Conservation (phyloP, 2,888 invertebrate genomes). For the Hyposoter didymator region DNA sequence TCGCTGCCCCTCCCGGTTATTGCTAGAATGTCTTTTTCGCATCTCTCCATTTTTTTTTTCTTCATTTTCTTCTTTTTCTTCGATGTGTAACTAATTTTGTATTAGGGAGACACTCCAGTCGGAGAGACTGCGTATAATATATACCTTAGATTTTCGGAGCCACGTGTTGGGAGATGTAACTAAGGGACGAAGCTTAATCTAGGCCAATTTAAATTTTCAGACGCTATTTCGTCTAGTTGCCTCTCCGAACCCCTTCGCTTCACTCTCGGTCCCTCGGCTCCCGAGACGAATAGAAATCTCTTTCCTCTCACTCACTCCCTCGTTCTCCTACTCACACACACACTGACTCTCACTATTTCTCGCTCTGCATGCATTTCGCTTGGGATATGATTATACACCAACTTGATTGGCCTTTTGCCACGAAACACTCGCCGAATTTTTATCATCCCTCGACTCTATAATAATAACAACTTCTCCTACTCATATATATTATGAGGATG, state of each 20-base stretch:
- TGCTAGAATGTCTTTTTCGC: not conserved
- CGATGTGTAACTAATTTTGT: constrained; percentile 55
- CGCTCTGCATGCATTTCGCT: constrained; percentile 42
- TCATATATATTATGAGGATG: constrained; percentile 38
- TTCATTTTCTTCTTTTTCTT: constrained; percentile 1
- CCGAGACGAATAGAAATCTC: not conserved
- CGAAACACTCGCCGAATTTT: constrained; percentile 74
- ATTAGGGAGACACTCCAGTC: constrained; percentile 43
- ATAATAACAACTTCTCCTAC: constrained; percentile 40
- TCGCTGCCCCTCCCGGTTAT: constrained; percentile 13
- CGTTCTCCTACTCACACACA: not conserved
- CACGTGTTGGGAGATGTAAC: constrained; percentile 35
- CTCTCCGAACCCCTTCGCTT: constrained; percentile 50
- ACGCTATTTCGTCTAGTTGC: constrained; percentile 72
- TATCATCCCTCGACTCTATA: constrained; percentile 67
- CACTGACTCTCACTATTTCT: constrained; percentile 3
- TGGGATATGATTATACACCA: constrained; percentile 78
- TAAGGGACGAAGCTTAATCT: constrained; percentile 73
- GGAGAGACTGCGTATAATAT: not conserved
- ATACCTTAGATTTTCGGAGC: constrained; percentile 25
- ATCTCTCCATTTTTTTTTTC: constrained; percentile 2
- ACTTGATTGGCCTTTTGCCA: constrained; percentile 75
- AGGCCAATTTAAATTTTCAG: constrained; percentile 80
- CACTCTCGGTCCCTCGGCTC: constrained; percentile 19
- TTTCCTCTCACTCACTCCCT: not conserved